Percentiles rank a stretch among this genome's conserved stretches.
Evolutionary conservation across 2,888 invertebrate genomes (phyloP).

Genomic region (Icerya purchasi): DNA sequence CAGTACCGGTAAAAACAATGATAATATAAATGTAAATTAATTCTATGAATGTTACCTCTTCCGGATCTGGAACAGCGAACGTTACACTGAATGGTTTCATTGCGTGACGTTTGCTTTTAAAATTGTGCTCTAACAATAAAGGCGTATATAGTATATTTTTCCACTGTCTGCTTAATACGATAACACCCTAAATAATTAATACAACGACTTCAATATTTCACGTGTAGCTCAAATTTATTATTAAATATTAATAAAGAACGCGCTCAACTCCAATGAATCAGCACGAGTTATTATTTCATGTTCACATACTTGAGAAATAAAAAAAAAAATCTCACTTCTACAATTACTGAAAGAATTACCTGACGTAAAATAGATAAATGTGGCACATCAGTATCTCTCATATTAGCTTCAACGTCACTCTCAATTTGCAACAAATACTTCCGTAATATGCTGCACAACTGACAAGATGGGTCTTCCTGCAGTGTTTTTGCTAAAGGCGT

Average conservation of each 20-base stretch:
- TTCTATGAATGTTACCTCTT: conserved; percentile 45
- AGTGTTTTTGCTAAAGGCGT: conserved; percentile 72
- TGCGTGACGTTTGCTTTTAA: conserved; percentile 51
- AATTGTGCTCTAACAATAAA: conserved; percentile 65
- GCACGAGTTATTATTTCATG: conserved; percentile 3
- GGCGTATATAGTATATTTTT: conserved; percentile 90
- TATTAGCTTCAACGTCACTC: conserved; percentile 58
- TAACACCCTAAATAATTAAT: conserved; percentile 60
- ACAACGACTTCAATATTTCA: too few species aligned
- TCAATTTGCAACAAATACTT: conserved; percentile 61
- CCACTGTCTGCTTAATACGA: conserved; percentile 89
- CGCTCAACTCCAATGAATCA: too few species aligned
- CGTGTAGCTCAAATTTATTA: too few species aligned
- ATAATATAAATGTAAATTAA: too few species aligned
- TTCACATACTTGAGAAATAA: background rate
- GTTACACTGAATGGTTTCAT: conserved; percentile 62
- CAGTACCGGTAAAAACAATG: too few species aligned
- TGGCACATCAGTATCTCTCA: conserved; percentile 64
- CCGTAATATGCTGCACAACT: conserved; percentile 70
- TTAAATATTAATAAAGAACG: too few species aligned
- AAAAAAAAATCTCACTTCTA: too few species aligned
- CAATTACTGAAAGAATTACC: conserved; percentile 33
- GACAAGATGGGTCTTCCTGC: conserved; percentile 88
- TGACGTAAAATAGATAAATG: conserved; percentile 70
- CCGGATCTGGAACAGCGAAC: conserved; percentile 62